Evolutionary conservation across 2,113 vertebrate genomes (phyloP), one percentile per base, ranked within the genome.

Genomic region (Zosterops japonicus): DNA sequence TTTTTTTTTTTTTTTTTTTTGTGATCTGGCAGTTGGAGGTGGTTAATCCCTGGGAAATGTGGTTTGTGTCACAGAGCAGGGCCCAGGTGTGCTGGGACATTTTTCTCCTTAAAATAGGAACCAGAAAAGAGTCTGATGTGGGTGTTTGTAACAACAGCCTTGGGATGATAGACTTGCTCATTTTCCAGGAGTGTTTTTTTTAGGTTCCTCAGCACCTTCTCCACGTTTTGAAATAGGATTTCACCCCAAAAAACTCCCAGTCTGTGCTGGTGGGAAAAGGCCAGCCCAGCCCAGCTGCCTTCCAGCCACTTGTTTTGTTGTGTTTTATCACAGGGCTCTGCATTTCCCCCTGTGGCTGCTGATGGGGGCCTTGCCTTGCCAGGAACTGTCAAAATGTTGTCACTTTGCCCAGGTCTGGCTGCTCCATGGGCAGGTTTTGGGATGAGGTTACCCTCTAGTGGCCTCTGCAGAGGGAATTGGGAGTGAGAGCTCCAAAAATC

Each of bases 371-470:
- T 72, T 14, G 75, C 88, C 69, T 64, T 94, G 70, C 85, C 85
- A 92, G 70, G 35, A 72, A 79, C 72, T 92, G 96, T 92, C 79
- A 85, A 11, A 55, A 1, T 3, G 70, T 13, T 89, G 79, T 93
- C 31, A 13, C 25, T 52, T 16, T 88, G 7, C 90, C 92, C 84
- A 65, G 22, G 2, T 33, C 28, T 23, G 19, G 6, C 60, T 24
- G 77, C 93, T 71, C 15, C 2, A 20, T 2, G 83, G 85, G 56
- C 68, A 7, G 17, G 4, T 3, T 91, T 61, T 49, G 39, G 92
- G 90, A 22, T 55, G 90, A 23, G 93, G 75, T 96, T 95, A 90
- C 96, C 92, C 96, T 95, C 95, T 90, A 77, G 94, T 86, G 95
- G 95, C 67, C 59, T 95, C 3, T 0, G 5, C 56, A 39, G 69